Conservation (phyloP, 1,140 invertebrate species). For the Odontomachus brunneus region DNA sequence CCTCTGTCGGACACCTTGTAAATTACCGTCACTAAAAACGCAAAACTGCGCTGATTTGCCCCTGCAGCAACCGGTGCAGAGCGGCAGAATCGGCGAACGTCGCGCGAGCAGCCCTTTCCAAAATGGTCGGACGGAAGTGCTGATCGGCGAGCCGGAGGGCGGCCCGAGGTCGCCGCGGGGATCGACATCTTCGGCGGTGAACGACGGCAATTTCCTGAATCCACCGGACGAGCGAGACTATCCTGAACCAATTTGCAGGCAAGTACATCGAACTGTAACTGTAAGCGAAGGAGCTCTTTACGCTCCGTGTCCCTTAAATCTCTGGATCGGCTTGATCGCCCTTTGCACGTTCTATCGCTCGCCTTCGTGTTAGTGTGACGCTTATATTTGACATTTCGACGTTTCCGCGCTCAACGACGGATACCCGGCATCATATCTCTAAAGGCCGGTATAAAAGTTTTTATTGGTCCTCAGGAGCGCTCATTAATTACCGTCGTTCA, state of each 20-base stretch:
- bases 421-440: not conserved
- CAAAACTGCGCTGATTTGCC: constrained; percentile 19
- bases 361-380: not conserved
- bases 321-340: not conserved
- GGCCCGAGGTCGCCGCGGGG: constrained; percentile 84
- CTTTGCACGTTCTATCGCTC: not conserved
- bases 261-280: constrained; percentile 50
- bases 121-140: constrained; percentile 91
- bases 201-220: constrained; percentile 80
- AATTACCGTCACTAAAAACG: not conserved
- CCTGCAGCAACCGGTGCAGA: constrained; percentile 70
- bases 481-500: constrained; percentile 32
- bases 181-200: constrained; percentile 83
- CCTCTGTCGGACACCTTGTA: no score
- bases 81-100: constrained; percentile 81
- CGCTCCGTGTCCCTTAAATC: not conserved
- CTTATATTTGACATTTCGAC: constrained; percentile 4
- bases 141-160: constrained; percentile 87
- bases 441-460: constrained; percentile 30
- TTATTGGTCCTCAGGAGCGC: not conserved
- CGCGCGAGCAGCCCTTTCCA: constrained; percentile 87
- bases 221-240: constrained; percentile 80
- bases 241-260: constrained; percentile 83
- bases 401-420: not conserved
- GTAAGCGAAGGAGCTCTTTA: constrained; percentile 3